Evolutionary conservation across 2,113 vertebrate species (phyloP).

Genomic region (Myxocyprinus asiaticus): DNA sequence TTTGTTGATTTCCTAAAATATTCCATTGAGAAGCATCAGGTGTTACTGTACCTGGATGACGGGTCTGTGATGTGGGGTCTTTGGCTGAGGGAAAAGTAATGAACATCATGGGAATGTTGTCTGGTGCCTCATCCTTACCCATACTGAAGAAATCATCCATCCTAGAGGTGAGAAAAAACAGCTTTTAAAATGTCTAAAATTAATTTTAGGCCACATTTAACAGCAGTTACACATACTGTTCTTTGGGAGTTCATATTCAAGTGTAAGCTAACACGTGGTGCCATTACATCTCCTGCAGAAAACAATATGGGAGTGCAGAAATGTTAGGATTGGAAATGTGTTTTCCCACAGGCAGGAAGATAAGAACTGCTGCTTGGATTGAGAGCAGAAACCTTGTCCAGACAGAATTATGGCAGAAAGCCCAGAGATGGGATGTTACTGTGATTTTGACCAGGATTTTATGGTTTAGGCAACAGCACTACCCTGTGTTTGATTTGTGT

Average conservation of each 20-base stretch:
- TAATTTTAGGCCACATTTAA: background rate
- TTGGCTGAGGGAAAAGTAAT: slow-evolving; percentile 32
- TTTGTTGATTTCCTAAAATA: too few species aligned
- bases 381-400: slow-evolving; percentile 16
- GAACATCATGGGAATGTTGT: slow-evolving; percentile 8
- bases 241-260: too few species aligned
- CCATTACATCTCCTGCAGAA: background rate
- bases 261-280: background rate
- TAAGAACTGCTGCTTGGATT: slow-evolving; percentile 14
- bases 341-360: slow-evolving; percentile 42
- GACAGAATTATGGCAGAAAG: slow-evolving; percentile 20
- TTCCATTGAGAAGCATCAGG: background rate
- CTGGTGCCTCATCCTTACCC: background rate
- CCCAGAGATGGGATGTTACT: background rate
- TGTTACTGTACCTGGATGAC: slow-evolving; percentile 52
- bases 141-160: background rate
- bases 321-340: slow-evolving; percentile 1
- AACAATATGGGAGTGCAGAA: background rate
- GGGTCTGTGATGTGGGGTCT: slow-evolving; percentile 7
- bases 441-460: background rate
- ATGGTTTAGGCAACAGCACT: slow-evolving; percentile 53
- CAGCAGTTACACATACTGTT: too few species aligned
- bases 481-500: slow-evolving; percentile 50
- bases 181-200: background rate
- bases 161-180: background rate